Conservation (phyloP, 2,888 invertebrate species). For the Campoletis raptor region DNA sequence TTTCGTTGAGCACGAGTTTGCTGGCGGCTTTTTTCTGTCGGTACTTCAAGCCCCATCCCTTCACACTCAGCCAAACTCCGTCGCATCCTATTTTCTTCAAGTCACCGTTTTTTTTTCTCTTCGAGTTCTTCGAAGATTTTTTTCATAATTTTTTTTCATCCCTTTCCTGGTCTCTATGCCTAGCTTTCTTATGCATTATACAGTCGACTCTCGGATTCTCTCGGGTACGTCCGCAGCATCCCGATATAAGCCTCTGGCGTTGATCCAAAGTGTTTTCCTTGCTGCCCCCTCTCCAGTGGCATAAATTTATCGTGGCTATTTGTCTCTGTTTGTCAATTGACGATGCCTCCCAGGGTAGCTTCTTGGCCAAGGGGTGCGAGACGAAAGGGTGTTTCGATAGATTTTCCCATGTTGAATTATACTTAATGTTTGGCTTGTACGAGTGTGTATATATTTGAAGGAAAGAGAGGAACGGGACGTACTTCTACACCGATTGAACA, state of each 20-base stretch:
- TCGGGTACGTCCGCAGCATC: constrained; percentile 60
- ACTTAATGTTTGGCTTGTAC: neutral
- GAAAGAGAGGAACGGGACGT: neutral
- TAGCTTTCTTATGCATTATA: constrained; percentile 34
- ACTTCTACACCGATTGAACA: neutral
- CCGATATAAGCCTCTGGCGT: constrained; percentile 72
- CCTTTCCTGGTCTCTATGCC: constrained; percentile 7
- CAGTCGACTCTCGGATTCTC: constrained; percentile 29
- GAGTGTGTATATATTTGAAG: neutral
- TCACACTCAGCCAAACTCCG: constrained; percentile 23
- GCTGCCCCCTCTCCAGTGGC: constrained; percentile 52
- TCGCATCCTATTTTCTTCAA: constrained; percentile 54
- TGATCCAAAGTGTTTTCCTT: constrained; percentile 76
- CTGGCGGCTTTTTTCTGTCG: neutral
- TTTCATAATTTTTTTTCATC: constrained; percentile 23
- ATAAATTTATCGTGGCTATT: constrained; percentile 73
- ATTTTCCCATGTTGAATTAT: constrained; percentile 34
- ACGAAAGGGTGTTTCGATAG: constrained; percentile 2
- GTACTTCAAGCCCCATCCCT: constrained; percentile 37
- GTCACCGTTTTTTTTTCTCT: constrained; percentile 30
- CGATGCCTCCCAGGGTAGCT: neutral
- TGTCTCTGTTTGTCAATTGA: constrained; percentile 63
- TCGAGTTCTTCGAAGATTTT: neutral
- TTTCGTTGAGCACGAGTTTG: constrained; percentile 25
- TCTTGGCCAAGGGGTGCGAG: neutral